Evolutionary conservation across 1,140 invertebrate species (phyloP).

Genomic region (Solen grandis): DNA sequence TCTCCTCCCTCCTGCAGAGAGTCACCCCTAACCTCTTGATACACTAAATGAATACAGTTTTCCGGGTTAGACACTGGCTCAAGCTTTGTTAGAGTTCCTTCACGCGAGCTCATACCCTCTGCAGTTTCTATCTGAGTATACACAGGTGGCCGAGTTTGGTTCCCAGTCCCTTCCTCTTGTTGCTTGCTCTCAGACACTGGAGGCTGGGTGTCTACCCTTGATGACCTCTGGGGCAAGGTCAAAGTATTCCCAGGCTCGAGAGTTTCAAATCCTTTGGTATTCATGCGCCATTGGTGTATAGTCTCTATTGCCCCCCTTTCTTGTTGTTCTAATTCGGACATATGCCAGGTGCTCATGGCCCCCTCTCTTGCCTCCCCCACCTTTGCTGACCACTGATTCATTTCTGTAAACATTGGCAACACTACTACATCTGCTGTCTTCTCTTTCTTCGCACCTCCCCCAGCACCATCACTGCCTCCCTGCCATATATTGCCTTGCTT

Average conservation of each 20-base stretch:
- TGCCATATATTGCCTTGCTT: slow-evolving; percentile 1
- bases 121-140: too few relatives aligned
- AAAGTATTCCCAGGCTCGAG: background rate
- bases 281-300: slow-evolving; percentile 46
- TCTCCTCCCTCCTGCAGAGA: background rate
- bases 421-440: background rate
- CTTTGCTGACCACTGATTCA: background rate
- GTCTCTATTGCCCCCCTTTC: slow-evolving; percentile 44
- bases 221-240: background rate
- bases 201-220: too few relatives aligned
- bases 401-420: background rate
- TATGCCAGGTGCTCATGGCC: background rate
- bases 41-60: background rate
- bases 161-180: too few relatives aligned
- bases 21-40: background rate
- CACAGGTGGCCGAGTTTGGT: too few relatives aligned
- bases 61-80: background rate
- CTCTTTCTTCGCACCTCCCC: background rate
- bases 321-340: slow-evolving; percentile 27
- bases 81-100: background rate
- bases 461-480: background rate
- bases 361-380: too few relatives aligned
- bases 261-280: slow-evolving; percentile 37
- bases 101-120: too few relatives aligned
- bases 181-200: too few relatives aligned